A percentile compares a stretch with the other conserved stretches of the same genome.
Evolutionary conservation across 2,113 vertebrate species (phyloP).

Genomic region (Cacatua alba): DNA sequence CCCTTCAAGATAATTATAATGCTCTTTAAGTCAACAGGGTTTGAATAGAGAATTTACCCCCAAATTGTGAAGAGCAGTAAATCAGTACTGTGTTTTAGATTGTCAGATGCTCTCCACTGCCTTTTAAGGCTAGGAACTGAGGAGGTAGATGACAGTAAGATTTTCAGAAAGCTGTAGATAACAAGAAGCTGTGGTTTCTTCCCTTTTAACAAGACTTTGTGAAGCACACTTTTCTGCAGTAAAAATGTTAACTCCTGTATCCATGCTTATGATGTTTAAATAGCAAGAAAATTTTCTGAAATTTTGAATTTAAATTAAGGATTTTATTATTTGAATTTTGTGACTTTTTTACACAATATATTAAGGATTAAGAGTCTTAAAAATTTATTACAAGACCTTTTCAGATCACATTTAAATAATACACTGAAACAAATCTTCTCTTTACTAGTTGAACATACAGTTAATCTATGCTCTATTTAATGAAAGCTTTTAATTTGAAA

Average conservation of each 20-base stretch:
- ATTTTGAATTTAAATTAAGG: background rate
- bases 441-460: background rate
- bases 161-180: background rate
- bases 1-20: background rate
- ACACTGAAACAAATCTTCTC: background rate
- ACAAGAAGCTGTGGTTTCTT: background rate
- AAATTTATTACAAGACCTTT: background rate
- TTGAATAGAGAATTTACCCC: background rate
- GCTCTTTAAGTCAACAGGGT: background rate
- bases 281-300: background rate
- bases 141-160: background rate
- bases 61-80: background rate
- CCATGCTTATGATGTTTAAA: background rate
- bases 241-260: background rate
- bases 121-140: background rate
- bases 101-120: background rate
- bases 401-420: background rate
- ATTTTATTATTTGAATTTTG: background rate
- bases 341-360: background rate
- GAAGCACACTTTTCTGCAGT: background rate
- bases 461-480: background rate
- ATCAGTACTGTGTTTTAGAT: background rate
- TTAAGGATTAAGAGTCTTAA: background rate
- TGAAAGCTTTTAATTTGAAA: conserved; percentile 34
- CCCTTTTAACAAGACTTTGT: background rate